Evolutionary conservation across 2,888 invertebrate genomes (phyloP).

Genomic region (Bellardia bayeri): DNA sequence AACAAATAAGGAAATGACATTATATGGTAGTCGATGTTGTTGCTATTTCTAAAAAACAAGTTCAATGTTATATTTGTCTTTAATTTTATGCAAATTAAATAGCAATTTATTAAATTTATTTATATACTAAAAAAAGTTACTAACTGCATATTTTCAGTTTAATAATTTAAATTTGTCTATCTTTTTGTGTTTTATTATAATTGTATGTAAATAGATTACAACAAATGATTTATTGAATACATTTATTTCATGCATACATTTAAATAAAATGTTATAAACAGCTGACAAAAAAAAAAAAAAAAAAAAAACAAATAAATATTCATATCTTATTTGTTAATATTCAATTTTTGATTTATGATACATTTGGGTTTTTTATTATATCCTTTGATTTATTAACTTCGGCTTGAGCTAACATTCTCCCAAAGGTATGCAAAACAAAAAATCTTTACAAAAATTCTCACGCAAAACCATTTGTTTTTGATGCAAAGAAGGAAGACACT

Average conservation of each 20-base stretch:
- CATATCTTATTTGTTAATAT: slow-evolving; percentile 33
- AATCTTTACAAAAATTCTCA: not conserved
- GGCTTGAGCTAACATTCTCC: slow-evolving; percentile 2
- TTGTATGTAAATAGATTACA: not conserved
- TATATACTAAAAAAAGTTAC: not conserved
- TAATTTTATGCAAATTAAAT: slow-evolving; percentile 4
- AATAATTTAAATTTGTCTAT: not conserved
- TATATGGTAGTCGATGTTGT: not conserved
- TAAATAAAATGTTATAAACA: slow-evolving; percentile 14
- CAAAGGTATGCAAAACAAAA: not conserved
- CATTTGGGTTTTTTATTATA: slow-evolving; percentile 39
- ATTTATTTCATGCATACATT: slow-evolving; percentile 20
- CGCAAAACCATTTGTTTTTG: slow-evolving; percentile 42
- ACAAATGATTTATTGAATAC: slow-evolving; percentile 17
- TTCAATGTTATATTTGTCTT: slow-evolving; percentile 46
- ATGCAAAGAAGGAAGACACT: not conserved
- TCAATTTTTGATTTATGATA: slow-evolving; percentile 56
- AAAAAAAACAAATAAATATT: not conserved
- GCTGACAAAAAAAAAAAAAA: not conserved
- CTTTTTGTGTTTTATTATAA: not conserved
- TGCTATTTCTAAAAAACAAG: slow-evolving; percentile 36
- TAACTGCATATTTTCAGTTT: not conserved
- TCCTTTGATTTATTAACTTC: slow-evolving; percentile 59
- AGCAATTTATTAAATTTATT: not conserved
- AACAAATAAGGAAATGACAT: slow-evolving; percentile 53